Conservation (phyloP, 2,797 vertebrate genomes). For the Cossypha polioptera region DNA sequence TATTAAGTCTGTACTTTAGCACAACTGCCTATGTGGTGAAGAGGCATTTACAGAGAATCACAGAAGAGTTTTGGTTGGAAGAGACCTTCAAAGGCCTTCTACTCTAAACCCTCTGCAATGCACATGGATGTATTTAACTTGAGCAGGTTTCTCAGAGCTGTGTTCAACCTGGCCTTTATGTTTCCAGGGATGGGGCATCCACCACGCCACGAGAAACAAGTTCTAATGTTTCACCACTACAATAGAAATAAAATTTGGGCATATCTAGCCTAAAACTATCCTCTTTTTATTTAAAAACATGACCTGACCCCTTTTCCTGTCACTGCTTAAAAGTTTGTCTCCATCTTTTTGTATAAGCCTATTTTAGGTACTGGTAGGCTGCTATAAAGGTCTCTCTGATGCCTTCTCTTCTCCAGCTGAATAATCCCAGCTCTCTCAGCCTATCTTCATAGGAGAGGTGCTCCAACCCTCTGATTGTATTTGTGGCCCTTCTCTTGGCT, state of each 20-base stretch:
- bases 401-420: background rate
- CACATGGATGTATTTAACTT: background rate
- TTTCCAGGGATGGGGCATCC: background rate
- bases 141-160: background rate
- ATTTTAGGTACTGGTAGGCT: background rate
- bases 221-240: background rate
- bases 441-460: fast-evolving
- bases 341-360: background rate
- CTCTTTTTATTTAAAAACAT: background rate
- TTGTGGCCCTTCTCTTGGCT: background rate
- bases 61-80: background rate
- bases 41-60: background rate
- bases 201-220: background rate
- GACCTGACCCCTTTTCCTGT: background rate
- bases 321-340: background rate
- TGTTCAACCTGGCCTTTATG: background rate
- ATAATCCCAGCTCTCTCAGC: background rate
- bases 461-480: background rate
- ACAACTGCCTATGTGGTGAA: background rate
- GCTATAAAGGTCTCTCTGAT: background rate
- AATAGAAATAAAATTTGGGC: background rate
- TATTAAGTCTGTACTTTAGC: background rate
- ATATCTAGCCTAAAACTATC: background rate
- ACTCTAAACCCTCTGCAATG: background rate
- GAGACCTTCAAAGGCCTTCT: background rate